These are phyloP conservation scores for Glaucomys volans DNA, from an alignment of 2,113 vertebrate species.

Conservation along the genomic window DNA sequence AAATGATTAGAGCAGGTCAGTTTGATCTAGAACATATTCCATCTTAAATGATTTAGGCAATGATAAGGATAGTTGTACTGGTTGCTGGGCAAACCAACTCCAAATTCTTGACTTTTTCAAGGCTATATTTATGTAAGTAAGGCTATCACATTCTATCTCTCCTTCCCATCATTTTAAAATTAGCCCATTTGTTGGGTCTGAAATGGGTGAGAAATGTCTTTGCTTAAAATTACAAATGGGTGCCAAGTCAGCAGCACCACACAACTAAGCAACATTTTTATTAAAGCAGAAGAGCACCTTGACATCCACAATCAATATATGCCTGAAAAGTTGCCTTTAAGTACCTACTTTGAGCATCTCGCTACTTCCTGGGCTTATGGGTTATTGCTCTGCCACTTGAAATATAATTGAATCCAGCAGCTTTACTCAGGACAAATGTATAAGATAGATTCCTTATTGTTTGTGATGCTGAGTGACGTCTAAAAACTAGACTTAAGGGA, in stretches of 20 bases:
- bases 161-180: slow-evolving; percentile 56
- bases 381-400: slow-evolving; percentile 54
- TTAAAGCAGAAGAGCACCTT: background rate
- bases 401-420: slow-evolving; percentile 65
- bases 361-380: slow-evolving; percentile 28
- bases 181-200: slow-evolving; percentile 41
- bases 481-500: slow-evolving; percentile 15
- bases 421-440: slow-evolving; percentile 49
- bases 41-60: background rate
- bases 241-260: background rate
- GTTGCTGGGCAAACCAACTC: slow-evolving; percentile 42
- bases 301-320: slow-evolving; percentile 59
- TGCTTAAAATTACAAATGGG: slow-evolving; percentile 23
- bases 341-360: background rate
- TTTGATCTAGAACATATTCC: background rate
- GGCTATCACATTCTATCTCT: slow-evolving; percentile 12
- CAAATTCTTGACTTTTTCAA: slow-evolving; percentile 54
- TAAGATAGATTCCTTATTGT: slow-evolving; percentile 46
- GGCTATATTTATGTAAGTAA: slow-evolving; percentile 30
- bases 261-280: slow-evolving; percentile 36
- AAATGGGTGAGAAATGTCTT: slow-evolving; percentile 32
- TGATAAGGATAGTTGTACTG: background rate
- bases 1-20: slow-evolving; percentile 21
- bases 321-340: slow-evolving; percentile 16
- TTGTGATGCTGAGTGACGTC: slow-evolving; percentile 1